Evolutionary conservation across 2,113 vertebrate species (phyloP).

Genomic region (Baryphthengus martii): DNA sequence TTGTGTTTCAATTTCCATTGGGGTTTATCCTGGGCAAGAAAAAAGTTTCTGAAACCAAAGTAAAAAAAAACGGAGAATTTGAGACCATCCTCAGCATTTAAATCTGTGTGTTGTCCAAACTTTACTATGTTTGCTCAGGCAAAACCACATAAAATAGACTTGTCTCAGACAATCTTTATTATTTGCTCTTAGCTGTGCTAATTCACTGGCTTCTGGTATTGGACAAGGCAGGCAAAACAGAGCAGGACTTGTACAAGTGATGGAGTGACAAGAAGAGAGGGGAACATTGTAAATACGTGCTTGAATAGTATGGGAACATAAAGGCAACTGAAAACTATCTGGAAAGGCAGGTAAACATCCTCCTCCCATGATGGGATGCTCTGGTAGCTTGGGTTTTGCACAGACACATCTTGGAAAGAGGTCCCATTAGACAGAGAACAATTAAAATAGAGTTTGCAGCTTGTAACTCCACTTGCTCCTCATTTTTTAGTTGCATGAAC

Average conservation of each 20-base stretch:
- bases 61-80: not conserved
- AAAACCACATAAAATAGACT: not conserved
- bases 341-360: accelerated
- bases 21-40: accelerated
- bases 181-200: not conserved
- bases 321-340: not conserved
- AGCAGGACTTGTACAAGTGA: not conserved
- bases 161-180: not conserved
- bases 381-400: not conserved
- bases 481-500: not conserved
- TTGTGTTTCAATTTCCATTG: not conserved
- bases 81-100: not conserved
- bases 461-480: accelerated
- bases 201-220: not conserved
- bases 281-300: accelerated
- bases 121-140: not conserved
- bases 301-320: not conserved
- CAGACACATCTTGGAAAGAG: not conserved
- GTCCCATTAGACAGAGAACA: not conserved
- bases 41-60: not conserved
- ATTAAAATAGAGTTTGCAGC: not conserved
- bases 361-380: not conserved
- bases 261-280: not conserved
- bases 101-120: not conserved
- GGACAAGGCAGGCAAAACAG: not conserved